Conservation (phyloP, 1,140 invertebrate species). For the Antheraea mylitta region DNA sequence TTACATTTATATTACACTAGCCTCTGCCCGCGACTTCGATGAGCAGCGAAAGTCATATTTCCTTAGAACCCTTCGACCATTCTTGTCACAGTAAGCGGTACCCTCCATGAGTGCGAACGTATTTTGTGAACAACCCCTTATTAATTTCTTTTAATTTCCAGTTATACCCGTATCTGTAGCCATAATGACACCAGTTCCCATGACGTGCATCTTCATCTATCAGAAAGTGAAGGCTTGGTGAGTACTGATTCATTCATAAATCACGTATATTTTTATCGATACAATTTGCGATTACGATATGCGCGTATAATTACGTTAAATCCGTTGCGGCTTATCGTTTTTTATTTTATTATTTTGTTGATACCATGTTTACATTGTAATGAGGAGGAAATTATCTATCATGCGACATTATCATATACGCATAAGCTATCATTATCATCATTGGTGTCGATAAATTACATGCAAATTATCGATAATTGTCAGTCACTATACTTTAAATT, state of each 20-base stretch:
- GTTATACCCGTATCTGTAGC: slow-evolving; percentile 93
- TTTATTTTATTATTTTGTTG: no score
- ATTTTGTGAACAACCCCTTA: background rate
- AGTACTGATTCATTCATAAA: slow-evolving; percentile 28
- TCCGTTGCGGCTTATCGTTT: slow-evolving; percentile 1
- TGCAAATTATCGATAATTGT: background rate
- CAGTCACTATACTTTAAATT: no score
- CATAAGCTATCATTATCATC: background rate
- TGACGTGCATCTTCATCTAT: slow-evolving; percentile 81
- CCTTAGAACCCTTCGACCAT: no score
- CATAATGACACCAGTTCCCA: slow-evolving; percentile 95
- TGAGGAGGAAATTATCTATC: background rate
- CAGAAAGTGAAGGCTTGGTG: slow-evolving; percentile 75
- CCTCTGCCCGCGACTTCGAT: no score
- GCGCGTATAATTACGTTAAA: background rate
- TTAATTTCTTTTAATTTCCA: slow-evolving; percentile 42
- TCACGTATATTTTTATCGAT: background rate
- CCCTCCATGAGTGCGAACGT: no score
- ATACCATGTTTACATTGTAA: background rate
- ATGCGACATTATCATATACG: background rate
- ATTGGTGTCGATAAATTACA: background rate
- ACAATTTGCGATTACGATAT: background rate
- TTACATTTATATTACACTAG: no score
- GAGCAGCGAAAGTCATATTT: no score
- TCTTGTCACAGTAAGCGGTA: no score